Base-by-base conservation (phyloP, 2,113 vertebrate genomes). In the Leptobrachium leishanense region DNA sequence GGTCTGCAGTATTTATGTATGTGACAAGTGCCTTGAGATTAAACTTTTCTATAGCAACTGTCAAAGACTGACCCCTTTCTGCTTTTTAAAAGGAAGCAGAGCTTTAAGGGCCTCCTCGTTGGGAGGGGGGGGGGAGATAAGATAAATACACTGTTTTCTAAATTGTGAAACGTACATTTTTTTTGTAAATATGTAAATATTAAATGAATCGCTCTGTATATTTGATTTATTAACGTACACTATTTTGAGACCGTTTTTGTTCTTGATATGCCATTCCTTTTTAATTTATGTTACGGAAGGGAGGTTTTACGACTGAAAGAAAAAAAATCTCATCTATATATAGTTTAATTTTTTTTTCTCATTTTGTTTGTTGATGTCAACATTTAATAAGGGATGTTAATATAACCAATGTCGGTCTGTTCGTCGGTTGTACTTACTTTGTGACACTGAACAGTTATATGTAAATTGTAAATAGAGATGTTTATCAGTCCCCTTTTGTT, bases 171-270 rank as follows among this genome's bases (percentile, higher is more conserved):
- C 91, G 87, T 90, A 87, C 87, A 83, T 89, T 88, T 54, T 54
- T 54, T 54, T 82, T 97, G 94, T 97, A 96, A 85, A 97, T 95
- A 92, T 98, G 97, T 98, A 97, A 90, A 98, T 97, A 98, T 91
- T 90, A 92, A 92, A 95, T 90, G 95, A 96, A 94, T 94, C 93
- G 85, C 91, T 97, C 93, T 98, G 95, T 98, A 97, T 96, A 98
- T 98, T 97, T 96, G 93, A 96, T 95, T 95, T 92, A 95, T 93
- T 96, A 96, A 98, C 92, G 95, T 95, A 95, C 92, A 91, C 94
- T 86, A 88, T 91, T 31, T 91, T 92, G 85, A 88, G 91, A 92
- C 87, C 93, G 88, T 92, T 88, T 80, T 86, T 85, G 84, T 82
- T 84, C 77, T 57, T 84, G 82, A 82, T 82, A 91, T 90, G 91